Evolutionary conservation across 2,113 vertebrate species (phyloP).

Genomic region (Perca fluviatilis): DNA sequence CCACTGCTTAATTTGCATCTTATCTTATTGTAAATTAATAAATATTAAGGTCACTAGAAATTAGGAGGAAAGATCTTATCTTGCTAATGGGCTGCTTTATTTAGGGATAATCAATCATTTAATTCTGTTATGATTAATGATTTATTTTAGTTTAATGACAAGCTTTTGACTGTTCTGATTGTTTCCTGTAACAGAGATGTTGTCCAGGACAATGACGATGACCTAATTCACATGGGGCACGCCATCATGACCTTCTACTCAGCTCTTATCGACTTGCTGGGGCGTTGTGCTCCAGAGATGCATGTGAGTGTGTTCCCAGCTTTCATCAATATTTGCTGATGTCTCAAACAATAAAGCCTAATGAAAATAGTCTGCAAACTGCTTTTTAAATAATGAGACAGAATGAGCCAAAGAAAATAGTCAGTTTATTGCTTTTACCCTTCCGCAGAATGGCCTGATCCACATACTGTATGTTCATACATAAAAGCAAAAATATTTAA

Average conservation of each 20-base stretch:
- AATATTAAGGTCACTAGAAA: neutral
- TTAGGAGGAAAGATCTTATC: conserved; percentile 3
- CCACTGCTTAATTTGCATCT: neutral
- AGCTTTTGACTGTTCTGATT: conserved; percentile 14
- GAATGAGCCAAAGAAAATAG: neutral
- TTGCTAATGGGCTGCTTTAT: neutral
- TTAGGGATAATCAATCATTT: conserved; percentile 3
- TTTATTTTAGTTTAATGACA: conserved; percentile 18
- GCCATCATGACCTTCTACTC: conserved; percentile 98
- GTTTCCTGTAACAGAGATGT: conserved; percentile 81
- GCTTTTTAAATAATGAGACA: conserved; percentile 1
- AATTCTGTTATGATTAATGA: neutral
- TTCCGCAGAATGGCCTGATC: neutral
- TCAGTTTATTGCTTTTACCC: neutral
- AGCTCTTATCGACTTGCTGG: conserved; percentile 94
- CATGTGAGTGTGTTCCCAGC: conserved; percentile 86
- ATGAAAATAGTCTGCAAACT: conserved; percentile 18
- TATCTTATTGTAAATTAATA: neutral
- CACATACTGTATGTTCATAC: neutral
- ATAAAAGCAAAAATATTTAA: conserved; percentile 1
- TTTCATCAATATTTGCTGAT: conserved; percentile 34
- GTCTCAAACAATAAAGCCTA: conserved; percentile 25
- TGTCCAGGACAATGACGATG: conserved; percentile 87
- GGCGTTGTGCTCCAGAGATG: conserved; percentile 97
- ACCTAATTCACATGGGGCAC: conserved; percentile 95